These are phyloP conservation scores for Hafferia zeledoni DNA, from an alignment of 2,797 vertebrate species.

Conservation along the genomic window DNA sequence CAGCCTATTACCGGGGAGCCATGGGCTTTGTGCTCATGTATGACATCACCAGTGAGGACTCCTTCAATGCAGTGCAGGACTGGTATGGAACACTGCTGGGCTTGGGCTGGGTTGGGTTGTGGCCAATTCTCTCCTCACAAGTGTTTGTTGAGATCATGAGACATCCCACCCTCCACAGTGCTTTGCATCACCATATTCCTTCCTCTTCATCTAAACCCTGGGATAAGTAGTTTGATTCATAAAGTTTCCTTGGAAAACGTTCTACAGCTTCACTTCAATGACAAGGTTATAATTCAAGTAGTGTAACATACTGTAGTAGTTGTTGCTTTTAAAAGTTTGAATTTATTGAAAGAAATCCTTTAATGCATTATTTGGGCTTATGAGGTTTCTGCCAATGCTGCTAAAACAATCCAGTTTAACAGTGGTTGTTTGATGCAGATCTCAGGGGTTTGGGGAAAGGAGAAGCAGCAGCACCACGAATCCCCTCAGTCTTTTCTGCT, in stretches of 20 bases:
- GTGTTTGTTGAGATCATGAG: background rate
- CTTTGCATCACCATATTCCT: background rate
- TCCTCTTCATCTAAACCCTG: background rate
- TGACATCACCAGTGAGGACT: constrained; percentile 93
- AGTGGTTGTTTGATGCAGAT: background rate
- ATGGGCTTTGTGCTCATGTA: constrained; percentile 99
- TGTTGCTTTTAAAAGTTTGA: background rate
- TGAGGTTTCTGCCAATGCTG: background rate
- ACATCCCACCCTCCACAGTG: background rate
- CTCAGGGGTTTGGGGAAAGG: background rate
- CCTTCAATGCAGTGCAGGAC: constrained; percentile 92
- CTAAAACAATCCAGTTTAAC: background rate
- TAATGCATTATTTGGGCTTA: background rate
- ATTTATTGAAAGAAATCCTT: background rate
- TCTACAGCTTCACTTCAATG: background rate
- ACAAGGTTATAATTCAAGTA: background rate
- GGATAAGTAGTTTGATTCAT: background rate
- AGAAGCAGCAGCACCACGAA: background rate
- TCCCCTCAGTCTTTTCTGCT: background rate
- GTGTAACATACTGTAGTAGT: background rate
- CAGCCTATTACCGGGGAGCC: constrained; percentile 93
- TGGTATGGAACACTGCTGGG: constrained; percentile 76
- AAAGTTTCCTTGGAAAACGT: background rate
- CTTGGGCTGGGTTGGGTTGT: background rate
- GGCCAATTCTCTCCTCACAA: background rate